These are phyloP conservation scores for Bombycilla garrulus DNA, from an alignment of 2,113 vertebrate species.

Conservation along the genomic window DNA sequence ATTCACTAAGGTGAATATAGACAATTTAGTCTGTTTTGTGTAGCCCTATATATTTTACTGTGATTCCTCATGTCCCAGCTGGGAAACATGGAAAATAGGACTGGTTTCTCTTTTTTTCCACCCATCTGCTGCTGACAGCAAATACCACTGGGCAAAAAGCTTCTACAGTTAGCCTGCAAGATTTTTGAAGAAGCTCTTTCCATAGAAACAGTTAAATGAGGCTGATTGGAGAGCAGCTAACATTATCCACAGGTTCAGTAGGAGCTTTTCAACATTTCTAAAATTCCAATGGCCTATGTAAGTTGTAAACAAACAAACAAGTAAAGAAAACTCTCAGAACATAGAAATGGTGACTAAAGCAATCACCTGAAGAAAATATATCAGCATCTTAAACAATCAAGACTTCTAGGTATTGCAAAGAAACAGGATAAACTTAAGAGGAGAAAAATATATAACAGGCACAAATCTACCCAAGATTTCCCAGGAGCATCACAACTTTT, in stretches of 20 bases:
- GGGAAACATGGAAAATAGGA: not conserved
- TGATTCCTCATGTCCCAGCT: not conserved
- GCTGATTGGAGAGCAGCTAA: not conserved
- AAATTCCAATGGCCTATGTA: not conserved
- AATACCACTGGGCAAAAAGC: not conserved
- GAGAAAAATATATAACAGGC: not conserved
- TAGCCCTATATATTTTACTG: not conserved
- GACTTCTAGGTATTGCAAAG: not conserved
- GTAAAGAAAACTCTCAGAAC: not conserved
- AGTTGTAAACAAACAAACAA: not conserved
- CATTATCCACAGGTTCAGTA: not conserved
- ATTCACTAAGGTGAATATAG: not conserved
- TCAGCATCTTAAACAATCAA: not conserved
- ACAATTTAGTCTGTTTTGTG: not conserved
- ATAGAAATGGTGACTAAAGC: not conserved
- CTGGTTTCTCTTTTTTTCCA: not conserved
- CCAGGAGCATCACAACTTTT: not conserved
- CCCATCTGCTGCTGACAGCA: not conserved
- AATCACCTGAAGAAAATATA: not conserved
- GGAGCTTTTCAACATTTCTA: not conserved
- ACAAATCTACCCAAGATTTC: not conserved
- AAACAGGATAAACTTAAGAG: not conserved
- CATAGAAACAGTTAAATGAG: not conserved
- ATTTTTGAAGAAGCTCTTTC: not conserved
- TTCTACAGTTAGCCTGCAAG: not conserved